Base-by-base conservation (phyloP, 2,888 invertebrate genomes). In the Gymnocheta viridis region DNA sequence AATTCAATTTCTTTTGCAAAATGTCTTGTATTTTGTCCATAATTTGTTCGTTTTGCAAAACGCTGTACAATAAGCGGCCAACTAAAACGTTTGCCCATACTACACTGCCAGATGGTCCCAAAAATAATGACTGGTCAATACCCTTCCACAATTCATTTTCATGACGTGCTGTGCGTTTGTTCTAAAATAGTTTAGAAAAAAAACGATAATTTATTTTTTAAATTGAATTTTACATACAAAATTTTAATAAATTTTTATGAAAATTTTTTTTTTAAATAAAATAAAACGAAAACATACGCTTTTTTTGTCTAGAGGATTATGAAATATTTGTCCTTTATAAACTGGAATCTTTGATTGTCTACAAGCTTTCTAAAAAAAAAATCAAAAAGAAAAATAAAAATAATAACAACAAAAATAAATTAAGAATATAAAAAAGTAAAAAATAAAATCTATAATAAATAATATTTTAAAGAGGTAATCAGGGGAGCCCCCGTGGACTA, bases 61-160 rank as follows among this genome's bases (percentile, higher is more conserved):
- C 88, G 74, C 92, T 91, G 41, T 89, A 92, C 0, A 92, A 85
- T 7, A 91, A 86, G n/a, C 92, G 91, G 2, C 92, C 92, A 51
- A 90, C 51, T 4, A 92, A 56, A 4, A 92, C 91, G 86, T 92
- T 92, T 0, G 91, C 89, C 92, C 92, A 92, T 22, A 92, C 91
- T 17, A 91, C 90, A 82, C 91, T 92, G 29, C 91, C 91, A 0
- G 91, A 91, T 24, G 92, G 92, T 0, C 92, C 92, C 76, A 92
- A 87, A 78, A 91, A 92, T 6, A 92, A 73, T 0, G 90, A 89
- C 79, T 92, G 92, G 87, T 92, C 91, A 47, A 92, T 91, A 67
- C 92, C 92, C 80, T 91, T 91, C 92, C 92, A 92, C 0, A 92
- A 85, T 70, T 92, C 92, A 85, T 92, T 89, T 81, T 91, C 91